Percentiles rank a stretch among this genome's conserved stretches.
Conservation (phyloP, 2,113 vertebrate species). For the Psilopsiagon aymara region DNA sequence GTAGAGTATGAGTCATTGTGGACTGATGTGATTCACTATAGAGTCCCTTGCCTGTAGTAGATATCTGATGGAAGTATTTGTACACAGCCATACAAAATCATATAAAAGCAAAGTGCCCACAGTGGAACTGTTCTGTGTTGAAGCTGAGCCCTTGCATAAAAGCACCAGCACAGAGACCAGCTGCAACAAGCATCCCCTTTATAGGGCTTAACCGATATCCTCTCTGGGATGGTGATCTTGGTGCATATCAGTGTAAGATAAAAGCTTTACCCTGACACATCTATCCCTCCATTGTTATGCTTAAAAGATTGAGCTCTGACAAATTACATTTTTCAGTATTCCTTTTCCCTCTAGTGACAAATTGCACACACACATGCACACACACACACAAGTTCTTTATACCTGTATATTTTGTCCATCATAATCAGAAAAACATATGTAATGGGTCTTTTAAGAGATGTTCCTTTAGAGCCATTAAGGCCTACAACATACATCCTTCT, state of each 20-base stretch:
- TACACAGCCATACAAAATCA: neutral
- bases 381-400: neutral
- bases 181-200: neutral
- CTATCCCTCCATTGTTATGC: neutral
- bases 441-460: neutral
- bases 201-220: neutral
- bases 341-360: neutral
- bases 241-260: neutral
- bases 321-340: neutral
- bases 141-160: neutral
- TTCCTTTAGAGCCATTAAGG: neutral
- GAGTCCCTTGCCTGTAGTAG: neutral
- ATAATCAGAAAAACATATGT: neutral
- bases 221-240: neutral
- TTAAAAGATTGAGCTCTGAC: neutral
- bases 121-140: neutral
- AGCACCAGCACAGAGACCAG: neutral
- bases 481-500: neutral
- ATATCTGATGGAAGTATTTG: neutral
- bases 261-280: neutral
- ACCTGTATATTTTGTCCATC: neutral
- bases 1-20: rapidly evolving
- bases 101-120: neutral
- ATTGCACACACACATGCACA: neutral
- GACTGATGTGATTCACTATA: neutral